Percentiles rank a stretch among this genome's conserved stretches.
These are phyloP conservation scores for Caerostris extrusa DNA, from an alignment of 1,140 invertebrate species.

Conservation along the genomic window DNA sequence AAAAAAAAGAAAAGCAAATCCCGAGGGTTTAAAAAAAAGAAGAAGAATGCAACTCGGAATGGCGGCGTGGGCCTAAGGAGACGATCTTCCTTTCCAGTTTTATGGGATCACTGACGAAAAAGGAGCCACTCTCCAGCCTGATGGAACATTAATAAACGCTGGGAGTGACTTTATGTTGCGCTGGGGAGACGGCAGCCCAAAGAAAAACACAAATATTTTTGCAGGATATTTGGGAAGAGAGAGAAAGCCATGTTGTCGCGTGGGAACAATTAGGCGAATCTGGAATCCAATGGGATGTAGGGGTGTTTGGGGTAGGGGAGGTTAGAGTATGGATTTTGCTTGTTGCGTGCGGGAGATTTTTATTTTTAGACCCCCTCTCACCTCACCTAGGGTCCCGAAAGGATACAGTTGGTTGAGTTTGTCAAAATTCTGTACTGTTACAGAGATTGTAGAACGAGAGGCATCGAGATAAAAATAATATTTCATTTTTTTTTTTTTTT, in stretches of 20 bases:
- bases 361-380: not conserved
- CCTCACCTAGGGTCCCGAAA: not conserved
- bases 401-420: conserved; percentile 21
- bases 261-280: conserved; percentile 59
- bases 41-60: conserved; percentile 1
- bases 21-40: not conserved
- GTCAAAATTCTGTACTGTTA: not conserved
- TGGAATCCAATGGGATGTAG: conserved; percentile 6
- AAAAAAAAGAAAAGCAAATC: not conserved
- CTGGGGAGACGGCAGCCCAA: not conserved
- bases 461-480: conserved; percentile 11
- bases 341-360: conserved; percentile 29
- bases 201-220: conserved; percentile 18
- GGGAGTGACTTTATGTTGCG: conserved; percentile 31
- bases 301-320: not conserved
- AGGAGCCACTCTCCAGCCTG: not conserved
- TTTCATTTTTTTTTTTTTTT: not conserved
- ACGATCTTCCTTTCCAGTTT: not conserved
- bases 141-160: conserved; percentile 32
- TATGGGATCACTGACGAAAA: conserved; percentile 13
- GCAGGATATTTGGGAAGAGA: conserved; percentile 27
- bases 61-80: not conserved
- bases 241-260: conserved; percentile 35
- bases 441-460: not conserved
- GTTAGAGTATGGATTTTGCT: conserved; percentile 30